Evolutionary conservation across 1,140 invertebrate genomes (phyloP), one percentile per base, ranked within the genome.

Genomic region (Acromyrmex echinatior): DNA sequence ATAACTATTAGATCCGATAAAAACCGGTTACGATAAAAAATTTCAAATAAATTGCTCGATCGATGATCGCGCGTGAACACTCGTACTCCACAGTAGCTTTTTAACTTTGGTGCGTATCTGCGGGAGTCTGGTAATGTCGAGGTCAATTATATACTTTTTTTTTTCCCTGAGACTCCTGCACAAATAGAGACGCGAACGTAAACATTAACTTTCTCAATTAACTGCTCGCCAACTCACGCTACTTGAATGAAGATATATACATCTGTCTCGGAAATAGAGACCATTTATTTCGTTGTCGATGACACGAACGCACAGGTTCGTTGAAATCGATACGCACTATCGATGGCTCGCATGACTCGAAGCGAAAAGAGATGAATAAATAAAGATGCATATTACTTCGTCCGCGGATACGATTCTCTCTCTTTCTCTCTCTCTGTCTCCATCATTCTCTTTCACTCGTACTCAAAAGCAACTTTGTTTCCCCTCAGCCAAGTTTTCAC

Each of bases 171-270:
- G 39, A 45, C 2, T 45, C 39, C 39, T 16, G 31, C 16, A 2
- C 65, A 16, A 21, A 70, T 16, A 70, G 66, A 70, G 35, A 45
- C 74, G 86, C 25, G 68, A 58, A 79, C 49, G n/a, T 16, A 10
- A 16, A 89, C 56, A 16, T 84, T 87, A 90, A 71, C 58, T 74
- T 76, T 89, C 25, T 70, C 88, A 86, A 89, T 84, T 87, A 90
- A 71, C 45, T 68, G 49, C 62, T 31, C 9, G 18, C 18, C 18
- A 66, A 66, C 21, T n/a, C 28, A 31, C 3, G 28, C 28, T 2
- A 31, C n/a, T 76, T 28, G 35, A 45, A 49, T 73, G 78, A 63
- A 45, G 51, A 63, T 45, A 10, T 45, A 10, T 45, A 45, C 9
- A 45, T 45, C 0, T 45, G 7, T 66, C 66, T 35, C 78, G 49